These are phyloP conservation scores for Synanthedon formicaeformis DNA, from an alignment of 2,888 invertebrate genomes.

Conservation along the genomic window DNA sequence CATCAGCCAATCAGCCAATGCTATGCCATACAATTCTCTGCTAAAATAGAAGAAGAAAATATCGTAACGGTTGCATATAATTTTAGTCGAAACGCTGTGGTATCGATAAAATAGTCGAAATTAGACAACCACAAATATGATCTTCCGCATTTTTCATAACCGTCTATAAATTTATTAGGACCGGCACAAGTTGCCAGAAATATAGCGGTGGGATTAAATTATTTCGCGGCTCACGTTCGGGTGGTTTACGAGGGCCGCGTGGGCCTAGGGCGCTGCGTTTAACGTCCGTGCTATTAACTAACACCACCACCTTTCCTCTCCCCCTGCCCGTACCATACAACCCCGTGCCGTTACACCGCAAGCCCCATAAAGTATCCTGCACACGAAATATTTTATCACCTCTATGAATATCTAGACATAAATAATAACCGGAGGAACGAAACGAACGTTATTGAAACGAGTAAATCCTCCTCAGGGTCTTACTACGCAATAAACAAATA, in stretches of 20 bases:
- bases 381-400: too few relatives aligned
- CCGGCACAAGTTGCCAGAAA: constrained; percentile 6
- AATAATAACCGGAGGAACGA: too few relatives aligned
- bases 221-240: constrained; percentile 29
- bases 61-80: too few relatives aligned
- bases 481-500: too few relatives aligned
- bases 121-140: not conserved
- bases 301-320: constrained; percentile 6
- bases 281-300: constrained; percentile 25
- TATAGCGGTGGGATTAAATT: constrained; percentile 27
- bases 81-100: too few relatives aligned
- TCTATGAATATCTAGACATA: too few relatives aligned
- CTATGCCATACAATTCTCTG: too few relatives aligned
- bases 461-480: too few relatives aligned
- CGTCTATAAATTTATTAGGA: constrained; percentile 4
- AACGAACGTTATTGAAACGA: too few relatives aligned
- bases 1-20: too few relatives aligned
- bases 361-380: too few relatives aligned
- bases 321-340: constrained; percentile 2
- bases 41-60: too few relatives aligned
- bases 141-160: constrained; percentile 1
- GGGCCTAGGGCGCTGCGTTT: constrained; percentile 15
- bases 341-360: constrained; percentile 1
- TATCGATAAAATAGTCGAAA: not conserved
- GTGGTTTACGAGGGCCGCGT: constrained; percentile 18